Conservation (phyloP, 2,888 invertebrate genomes). For the Amiota mariae region DNA sequence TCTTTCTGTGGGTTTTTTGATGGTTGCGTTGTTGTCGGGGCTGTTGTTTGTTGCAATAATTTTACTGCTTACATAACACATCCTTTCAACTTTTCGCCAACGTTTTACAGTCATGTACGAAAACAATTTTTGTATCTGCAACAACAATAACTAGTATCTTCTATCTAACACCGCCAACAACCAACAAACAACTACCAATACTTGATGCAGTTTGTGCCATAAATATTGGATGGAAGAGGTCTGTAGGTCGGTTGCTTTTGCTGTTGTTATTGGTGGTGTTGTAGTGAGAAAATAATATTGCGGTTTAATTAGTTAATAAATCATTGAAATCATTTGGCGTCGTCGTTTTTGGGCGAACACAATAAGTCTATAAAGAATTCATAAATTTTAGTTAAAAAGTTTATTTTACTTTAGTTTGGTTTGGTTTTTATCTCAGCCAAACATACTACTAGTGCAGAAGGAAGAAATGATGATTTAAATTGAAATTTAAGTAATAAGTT, state of each 20-base stretch:
- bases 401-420: not conserved
- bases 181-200: too few relatives aligned
- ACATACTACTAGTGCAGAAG: not conserved
- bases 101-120: too few relatives aligned
- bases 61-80: not conserved
- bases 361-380: conserved; percentile 17
- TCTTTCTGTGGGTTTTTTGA: not conserved
- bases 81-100: not conserved
- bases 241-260: too few relatives aligned
- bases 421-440: not conserved
- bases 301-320: conserved; percentile 60
- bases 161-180: too few relatives aligned
- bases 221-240: too few relatives aligned
- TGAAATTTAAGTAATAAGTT: too few relatives aligned
- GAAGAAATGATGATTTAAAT: not conserved
- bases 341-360: conserved; percentile 1
- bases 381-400: conserved; percentile 20
- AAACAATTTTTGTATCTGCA: not conserved
- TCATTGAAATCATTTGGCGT: conserved; percentile 43
- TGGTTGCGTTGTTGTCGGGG: not conserved
- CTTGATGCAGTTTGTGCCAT: too few relatives aligned
- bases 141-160: not conserved
- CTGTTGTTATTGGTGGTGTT: not conserved
- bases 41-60: conserved; percentile 14
- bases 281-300: conserved; percentile 51